Percentiles rank a stretch among this genome's conserved stretches.
Evolutionary conservation across 2,113 vertebrate species (phyloP).

Genomic region (Odontesthes bonariensis): DNA sequence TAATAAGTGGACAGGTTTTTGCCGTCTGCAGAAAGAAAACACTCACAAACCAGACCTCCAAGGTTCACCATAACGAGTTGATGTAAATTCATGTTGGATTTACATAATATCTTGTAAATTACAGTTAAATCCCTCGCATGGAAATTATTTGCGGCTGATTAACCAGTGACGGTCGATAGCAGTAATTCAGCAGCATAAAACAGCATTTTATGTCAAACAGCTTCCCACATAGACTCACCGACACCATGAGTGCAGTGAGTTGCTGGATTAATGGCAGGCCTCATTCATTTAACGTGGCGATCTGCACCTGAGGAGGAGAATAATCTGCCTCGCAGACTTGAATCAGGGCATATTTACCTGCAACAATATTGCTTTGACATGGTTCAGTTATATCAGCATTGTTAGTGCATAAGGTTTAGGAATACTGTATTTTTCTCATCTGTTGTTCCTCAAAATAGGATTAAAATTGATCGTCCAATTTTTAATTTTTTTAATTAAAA

Average conservation of each 20-base stretch:
- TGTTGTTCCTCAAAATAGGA: no score
- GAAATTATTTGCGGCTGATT: not conserved
- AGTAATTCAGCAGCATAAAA: not conserved
- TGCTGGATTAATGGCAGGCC: not conserved
- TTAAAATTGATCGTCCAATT: no score
- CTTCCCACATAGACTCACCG: not conserved
- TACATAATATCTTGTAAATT: not conserved
- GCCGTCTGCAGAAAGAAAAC: no score
- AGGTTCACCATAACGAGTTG: not conserved
- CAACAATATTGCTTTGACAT: no score
- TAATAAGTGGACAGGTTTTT: not conserved
- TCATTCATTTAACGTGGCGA: not conserved
- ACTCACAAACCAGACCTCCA: not conserved
- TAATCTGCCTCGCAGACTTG: not conserved
- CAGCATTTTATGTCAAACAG: not conserved
- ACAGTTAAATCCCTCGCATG: not conserved
- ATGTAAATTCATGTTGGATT: not conserved
- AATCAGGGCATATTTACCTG: no score
- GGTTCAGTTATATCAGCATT: no score
- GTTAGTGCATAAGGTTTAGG: no score
- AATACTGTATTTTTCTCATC: no score
- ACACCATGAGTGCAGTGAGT: not conserved
- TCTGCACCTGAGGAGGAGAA: not conserved
- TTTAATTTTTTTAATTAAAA: no score
- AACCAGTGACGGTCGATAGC: not conserved